Evolutionary conservation across 2,113 vertebrate genomes (phyloP).

Genomic region (Cyanistes caeruleus): DNA sequence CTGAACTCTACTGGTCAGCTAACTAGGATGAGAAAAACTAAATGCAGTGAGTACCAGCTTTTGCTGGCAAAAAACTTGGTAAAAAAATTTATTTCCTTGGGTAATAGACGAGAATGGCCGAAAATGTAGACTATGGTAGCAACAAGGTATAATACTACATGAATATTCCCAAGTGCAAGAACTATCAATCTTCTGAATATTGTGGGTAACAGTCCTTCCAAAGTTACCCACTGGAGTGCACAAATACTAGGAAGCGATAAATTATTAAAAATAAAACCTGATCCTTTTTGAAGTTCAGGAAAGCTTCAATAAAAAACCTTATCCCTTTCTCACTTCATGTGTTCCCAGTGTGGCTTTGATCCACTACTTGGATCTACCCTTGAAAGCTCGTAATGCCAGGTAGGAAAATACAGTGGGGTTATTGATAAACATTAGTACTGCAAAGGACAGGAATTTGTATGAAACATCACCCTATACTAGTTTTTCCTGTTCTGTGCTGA

Average conservation of each 20-base stretch:
- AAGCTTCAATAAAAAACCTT: neutral
- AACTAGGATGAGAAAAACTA: neutral
- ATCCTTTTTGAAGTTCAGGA: neutral
- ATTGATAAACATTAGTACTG: conserved; percentile 15
- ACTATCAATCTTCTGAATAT: neutral
- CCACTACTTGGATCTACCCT: neutral
- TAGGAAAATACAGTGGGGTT: neutral
- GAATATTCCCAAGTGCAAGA: neutral
- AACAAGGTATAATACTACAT: neutral
- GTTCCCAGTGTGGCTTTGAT: neutral
- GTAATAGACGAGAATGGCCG: neutral
- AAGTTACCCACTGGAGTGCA: neutral
- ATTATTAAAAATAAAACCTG: neutral
- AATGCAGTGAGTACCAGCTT: neutral
- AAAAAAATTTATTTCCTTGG: neutral
- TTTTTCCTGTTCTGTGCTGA: neutral
- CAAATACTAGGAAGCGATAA: neutral
- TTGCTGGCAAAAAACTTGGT: neutral
- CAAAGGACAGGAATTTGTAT: neutral
- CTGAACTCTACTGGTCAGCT: neutral
- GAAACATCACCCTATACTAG: neutral
- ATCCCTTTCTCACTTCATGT: neutral
- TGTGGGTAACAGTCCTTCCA: neutral
- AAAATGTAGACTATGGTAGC: neutral
- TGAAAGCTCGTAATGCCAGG: neutral